These are phyloP conservation scores for Leptoclinus maculatus DNA, from an alignment of 2,797 vertebrate species.

Conservation along the genomic window DNA sequence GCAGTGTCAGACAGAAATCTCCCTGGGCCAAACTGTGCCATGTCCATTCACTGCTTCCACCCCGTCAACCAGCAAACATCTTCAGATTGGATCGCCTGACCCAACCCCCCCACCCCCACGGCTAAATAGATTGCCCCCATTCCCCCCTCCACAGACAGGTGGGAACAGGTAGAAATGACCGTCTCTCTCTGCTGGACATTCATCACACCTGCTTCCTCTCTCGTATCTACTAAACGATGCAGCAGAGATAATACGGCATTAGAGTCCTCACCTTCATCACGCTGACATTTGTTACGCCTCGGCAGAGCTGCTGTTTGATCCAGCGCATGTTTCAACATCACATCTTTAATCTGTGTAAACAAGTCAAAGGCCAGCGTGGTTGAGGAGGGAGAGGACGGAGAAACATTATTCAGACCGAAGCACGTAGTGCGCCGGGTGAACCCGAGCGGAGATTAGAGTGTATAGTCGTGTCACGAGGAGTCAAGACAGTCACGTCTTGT, in stretches of 20 bases:
- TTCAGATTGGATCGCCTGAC: conserved; percentile 65
- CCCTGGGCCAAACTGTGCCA: conserved; percentile 71
- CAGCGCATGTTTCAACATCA: conserved; percentile 70
- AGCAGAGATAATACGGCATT: conserved; percentile 71
- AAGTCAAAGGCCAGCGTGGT: conserved; percentile 74
- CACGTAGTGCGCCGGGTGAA: conserved; percentile 37
- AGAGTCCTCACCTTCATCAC: conserved; percentile 76
- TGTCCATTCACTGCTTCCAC: conserved; percentile 70
- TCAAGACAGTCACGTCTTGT: conserved; percentile 61
- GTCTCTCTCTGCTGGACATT: conserved; percentile 61
- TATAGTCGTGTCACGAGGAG: conserved; percentile 58
- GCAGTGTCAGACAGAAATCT: conserved; percentile 70
- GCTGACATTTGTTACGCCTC: conserved; percentile 74
- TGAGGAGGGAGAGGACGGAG: conserved; percentile 44
- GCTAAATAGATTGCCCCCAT: conserved; percentile 55
- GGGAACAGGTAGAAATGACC: conserved; percentile 62
- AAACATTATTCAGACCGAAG: conserved; percentile 65
- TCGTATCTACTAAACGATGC: conserved; percentile 58
- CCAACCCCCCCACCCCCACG: conserved; percentile 19
- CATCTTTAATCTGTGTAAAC: conserved; percentile 78
- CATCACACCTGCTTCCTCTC: conserved; percentile 68
- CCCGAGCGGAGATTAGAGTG: conserved; percentile 60
- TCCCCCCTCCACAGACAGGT: conserved; percentile 45
- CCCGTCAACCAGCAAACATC: conserved; percentile 77
- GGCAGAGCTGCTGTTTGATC: conserved; percentile 56